Percentiles rank a stretch among this genome's conserved stretches.
Evolutionary conservation across 1,140 invertebrate genomes (phyloP).

Genomic region (Maconellicoccus hirsutus): DNA sequence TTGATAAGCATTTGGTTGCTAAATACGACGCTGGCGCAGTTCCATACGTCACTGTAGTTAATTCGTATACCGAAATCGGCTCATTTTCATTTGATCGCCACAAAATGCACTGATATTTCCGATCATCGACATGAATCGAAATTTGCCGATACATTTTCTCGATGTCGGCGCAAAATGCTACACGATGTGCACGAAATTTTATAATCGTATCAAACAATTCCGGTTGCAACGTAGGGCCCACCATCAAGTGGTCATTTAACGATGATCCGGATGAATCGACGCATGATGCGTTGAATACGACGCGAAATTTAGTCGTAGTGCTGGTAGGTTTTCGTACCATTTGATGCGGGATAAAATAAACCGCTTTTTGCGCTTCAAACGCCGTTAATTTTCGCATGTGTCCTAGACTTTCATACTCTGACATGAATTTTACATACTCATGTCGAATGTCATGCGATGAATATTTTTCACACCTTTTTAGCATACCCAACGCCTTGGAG

Average conservation of each 20-base stretch:
- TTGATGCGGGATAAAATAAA: neutral
- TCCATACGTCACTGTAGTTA: constrained; percentile 33
- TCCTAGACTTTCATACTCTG: neutral
- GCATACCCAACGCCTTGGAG: neutral
- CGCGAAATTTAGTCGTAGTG: neutral
- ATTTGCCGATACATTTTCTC: constrained; percentile 36
- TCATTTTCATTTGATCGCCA: constrained; percentile 30
- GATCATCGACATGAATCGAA: constrained; percentile 31
- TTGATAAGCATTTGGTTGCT: constrained; percentile 31
- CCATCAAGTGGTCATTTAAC: constrained; percentile 30
- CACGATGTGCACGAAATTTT: constrained; percentile 31
- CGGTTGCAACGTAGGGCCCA: constrained; percentile 32
- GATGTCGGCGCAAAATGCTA: constrained; percentile 34
- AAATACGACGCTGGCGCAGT: neutral
- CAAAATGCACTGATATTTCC: constrained; percentile 33
- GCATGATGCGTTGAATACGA: neutral
- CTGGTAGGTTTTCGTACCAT: neutral
- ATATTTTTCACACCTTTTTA: neutral
- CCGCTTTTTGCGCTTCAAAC: neutral
- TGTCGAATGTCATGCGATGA: too few relatives aligned
- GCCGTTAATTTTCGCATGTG: neutral
- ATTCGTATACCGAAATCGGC: constrained; percentile 29
- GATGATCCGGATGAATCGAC: constrained; percentile 16
- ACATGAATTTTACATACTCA: neutral
- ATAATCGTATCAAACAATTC: constrained; percentile 32